These are phyloP conservation scores for Stegostoma tigrinum DNA, from an alignment of 2,113 vertebrate genomes.

Conservation along the genomic window DNA sequence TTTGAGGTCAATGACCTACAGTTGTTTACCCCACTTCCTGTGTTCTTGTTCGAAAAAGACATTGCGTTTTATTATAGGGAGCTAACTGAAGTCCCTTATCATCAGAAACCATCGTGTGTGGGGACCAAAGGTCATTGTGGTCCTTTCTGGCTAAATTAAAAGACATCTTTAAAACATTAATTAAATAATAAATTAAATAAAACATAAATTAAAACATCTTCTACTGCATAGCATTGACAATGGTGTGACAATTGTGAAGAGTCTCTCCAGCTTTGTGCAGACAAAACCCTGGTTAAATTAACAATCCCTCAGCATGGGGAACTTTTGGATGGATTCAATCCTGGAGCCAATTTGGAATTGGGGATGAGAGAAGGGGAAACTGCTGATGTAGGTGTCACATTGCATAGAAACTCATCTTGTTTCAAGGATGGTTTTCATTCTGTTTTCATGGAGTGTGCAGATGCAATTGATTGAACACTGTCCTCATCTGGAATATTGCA, in stretches of 20 bases:
- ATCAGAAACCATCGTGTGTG: not conserved
- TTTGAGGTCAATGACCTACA: not conserved
- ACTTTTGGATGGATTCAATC: slow-evolving; percentile 2
- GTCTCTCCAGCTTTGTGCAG: not conserved
- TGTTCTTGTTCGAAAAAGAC: not conserved
- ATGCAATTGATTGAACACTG: not conserved
- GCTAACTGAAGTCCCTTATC: not conserved
- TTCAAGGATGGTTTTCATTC: not conserved
- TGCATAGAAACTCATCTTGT: not conserved
- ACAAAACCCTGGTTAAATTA: slow-evolving; percentile 26
- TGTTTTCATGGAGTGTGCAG: not conserved
- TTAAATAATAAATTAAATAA: too few species aligned
- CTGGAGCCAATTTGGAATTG: not conserved
- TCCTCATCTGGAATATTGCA: not conserved
- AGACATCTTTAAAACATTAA: too few species aligned
- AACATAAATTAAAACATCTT: too few species aligned
- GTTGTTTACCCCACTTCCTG: not conserved
- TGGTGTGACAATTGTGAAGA: not conserved
- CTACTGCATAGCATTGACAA: not conserved
- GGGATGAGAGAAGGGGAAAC: not conserved
- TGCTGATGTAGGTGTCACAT: not conserved
- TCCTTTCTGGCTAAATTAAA: slow-evolving; percentile 6
- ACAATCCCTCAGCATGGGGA: slow-evolving; percentile 4
- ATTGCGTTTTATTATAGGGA: not conserved
- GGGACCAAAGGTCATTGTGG: not conserved